Evolutionary conservation across 2,888 invertebrate species (phyloP).

Genomic region (Himalopsyche tibetana): DNA sequence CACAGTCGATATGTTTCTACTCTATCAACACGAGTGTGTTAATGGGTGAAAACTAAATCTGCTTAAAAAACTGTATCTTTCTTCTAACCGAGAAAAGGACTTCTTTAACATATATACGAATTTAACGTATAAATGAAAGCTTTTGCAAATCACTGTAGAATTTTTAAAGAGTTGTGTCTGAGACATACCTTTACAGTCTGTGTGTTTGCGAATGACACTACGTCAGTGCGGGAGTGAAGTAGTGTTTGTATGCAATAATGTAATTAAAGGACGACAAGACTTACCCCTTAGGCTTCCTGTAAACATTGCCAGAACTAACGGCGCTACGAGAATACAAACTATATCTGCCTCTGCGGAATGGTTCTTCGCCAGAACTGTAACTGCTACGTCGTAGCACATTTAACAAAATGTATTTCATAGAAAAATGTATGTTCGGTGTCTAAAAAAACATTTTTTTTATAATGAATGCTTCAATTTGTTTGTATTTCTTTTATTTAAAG

Average conservation of each 20-base stretch:
- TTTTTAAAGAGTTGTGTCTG: not conserved
- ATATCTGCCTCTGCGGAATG: not conserved
- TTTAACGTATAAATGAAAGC: not conserved
- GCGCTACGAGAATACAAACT: slow-evolving; percentile 20
- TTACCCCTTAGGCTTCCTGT: slow-evolving; percentile 28
- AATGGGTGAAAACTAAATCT: no score
- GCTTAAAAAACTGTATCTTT: no score
- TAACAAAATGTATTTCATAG: no score
- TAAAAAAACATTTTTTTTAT: no score
- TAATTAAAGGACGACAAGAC: slow-evolving; percentile 42
- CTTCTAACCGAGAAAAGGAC: no score
- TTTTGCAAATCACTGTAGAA: not conserved
- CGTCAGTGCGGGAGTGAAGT: not conserved
- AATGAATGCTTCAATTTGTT: no score
- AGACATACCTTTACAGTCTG: not conserved
- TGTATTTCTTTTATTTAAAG: no score
- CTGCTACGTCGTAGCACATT: no score
- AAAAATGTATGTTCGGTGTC: no score
- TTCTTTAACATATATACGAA: no score
- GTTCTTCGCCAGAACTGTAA: not conserved
- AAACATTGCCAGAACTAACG: not conserved
- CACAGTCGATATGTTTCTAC: no score
- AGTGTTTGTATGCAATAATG: slow-evolving; percentile 43
- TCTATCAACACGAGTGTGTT: no score
- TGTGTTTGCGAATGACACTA: not conserved